These are phyloP conservation scores for Misgurnus anguillicaudatus DNA, from an alignment of 2,113 vertebrate species.

Conservation along the genomic window DNA sequence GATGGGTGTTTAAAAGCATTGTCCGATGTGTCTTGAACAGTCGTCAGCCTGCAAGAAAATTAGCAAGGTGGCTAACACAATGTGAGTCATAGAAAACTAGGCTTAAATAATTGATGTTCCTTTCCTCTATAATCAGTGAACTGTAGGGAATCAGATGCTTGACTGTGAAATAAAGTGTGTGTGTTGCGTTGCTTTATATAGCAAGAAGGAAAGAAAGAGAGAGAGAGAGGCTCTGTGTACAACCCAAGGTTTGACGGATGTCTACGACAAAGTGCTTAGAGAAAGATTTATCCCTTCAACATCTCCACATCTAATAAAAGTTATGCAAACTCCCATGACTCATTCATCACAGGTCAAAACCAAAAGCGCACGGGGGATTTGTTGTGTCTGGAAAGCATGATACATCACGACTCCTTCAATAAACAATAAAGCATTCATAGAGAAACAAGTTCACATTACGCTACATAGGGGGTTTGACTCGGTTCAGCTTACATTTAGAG, in stretches of 20 bases:
- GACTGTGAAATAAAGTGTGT: conserved; percentile 33
- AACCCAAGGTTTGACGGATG: conserved; percentile 19
- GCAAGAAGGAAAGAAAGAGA: background rate
- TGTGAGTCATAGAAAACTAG: conserved; percentile 44
- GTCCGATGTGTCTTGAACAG: background rate
- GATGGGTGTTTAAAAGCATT: background rate
- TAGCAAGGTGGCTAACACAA: conserved; percentile 47
- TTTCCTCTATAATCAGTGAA: conserved; percentile 55
- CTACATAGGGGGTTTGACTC: background rate
- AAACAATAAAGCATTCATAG: conserved; percentile 16
- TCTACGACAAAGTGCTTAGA: conserved; percentile 29
- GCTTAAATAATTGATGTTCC: conserved; percentile 59
- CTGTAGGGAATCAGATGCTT: conserved; percentile 56
- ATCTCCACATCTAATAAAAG: conserved; percentile 37
- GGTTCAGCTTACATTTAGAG: background rate
- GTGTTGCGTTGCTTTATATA: conserved; percentile 1
- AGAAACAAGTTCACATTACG: conserved; percentile 5
- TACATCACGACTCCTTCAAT: conserved; percentile 11
- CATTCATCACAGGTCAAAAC: conserved; percentile 24
- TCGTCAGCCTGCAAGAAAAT: conserved; percentile 13
- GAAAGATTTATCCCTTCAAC: conserved; percentile 34
- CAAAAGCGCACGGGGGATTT: background rate
- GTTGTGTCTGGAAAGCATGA: conserved; percentile 10
- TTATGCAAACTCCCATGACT: conserved; percentile 22
- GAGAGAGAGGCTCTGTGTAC: background rate